Conservation (phyloP, 2,113 vertebrate species). For the Toxotes jaculatrix region DNA sequence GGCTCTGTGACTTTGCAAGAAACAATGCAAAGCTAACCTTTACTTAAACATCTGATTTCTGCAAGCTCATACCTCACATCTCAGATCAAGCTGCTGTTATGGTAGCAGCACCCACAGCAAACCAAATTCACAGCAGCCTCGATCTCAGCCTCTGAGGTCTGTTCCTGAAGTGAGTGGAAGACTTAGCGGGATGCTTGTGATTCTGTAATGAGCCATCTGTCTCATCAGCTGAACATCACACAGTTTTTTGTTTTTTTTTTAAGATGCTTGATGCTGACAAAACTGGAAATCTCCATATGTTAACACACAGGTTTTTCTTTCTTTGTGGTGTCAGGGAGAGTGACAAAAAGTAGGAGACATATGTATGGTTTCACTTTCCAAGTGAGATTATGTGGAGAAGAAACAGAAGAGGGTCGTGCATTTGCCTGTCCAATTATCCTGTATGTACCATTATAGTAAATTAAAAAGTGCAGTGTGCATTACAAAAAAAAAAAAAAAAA, state of each 20-base stretch:
- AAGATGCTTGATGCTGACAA: constrained; percentile 62
- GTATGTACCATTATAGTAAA: not conserved
- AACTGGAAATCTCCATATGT: constrained; percentile 72
- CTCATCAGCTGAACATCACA: constrained; percentile 72
- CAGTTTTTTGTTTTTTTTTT: constrained; percentile 17
- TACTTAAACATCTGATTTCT: constrained; percentile 9
- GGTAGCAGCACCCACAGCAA: not conserved
- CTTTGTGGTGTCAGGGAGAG: constrained; percentile 28
- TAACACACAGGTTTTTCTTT: constrained; percentile 39
- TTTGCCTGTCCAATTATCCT: not conserved
- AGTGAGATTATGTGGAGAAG: not conserved
- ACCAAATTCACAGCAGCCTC: constrained; percentile 36
- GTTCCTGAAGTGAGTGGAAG: constrained; percentile 60
- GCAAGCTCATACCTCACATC: constrained; percentile 9
- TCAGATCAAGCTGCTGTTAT: constrained; percentile 21
- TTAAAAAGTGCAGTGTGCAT: not conserved
- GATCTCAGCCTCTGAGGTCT: constrained; percentile 44
- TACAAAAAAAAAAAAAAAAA: not conserved
- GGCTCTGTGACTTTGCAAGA: not conserved
- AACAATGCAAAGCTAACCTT: constrained; percentile 16
- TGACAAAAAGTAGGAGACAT: constrained; percentile 30
- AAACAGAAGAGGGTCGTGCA: not conserved
- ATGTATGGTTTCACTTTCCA: constrained; percentile 11
- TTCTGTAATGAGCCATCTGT: constrained; percentile 82
- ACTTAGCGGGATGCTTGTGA: constrained; percentile 75